A percentile compares a stretch with the other conserved stretches of the same genome.
phyloP scores from a whole-genome alignment of 2,797 vertebrate species.

The Ambastaia sidthimunki region DNA sequence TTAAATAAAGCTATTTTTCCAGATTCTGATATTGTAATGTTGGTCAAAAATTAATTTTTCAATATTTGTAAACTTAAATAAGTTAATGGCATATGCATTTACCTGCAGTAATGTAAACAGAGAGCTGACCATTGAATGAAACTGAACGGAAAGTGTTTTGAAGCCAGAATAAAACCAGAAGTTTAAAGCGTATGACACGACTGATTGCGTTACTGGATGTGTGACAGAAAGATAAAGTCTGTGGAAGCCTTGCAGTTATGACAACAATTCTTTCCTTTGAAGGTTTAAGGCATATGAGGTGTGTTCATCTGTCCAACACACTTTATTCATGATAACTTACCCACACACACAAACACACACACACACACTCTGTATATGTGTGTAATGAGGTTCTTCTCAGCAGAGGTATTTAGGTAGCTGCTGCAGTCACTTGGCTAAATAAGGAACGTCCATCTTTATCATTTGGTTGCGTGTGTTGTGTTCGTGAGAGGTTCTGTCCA shows the following conservation, averaged over 20 bases:
- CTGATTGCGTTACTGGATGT: conserved; percentile 18
- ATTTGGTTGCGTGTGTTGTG: conserved; percentile 35
- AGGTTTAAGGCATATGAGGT: conserved; percentile 63
- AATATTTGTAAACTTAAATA: not conserved
- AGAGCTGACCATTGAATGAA: not conserved
- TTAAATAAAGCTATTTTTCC: conserved; percentile 13
- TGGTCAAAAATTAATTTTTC: not conserved
- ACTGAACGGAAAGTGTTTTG: not conserved
- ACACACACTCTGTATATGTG: conserved; percentile 22
- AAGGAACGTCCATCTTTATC: conserved; percentile 1
- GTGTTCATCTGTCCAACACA: conserved; percentile 53
- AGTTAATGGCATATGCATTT: not conserved
- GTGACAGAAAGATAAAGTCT: conserved; percentile 10
- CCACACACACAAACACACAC: too few species aligned
- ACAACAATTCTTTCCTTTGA: conserved; percentile 46
- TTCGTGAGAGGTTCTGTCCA: conserved; percentile 16
- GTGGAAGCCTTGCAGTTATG: conserved; percentile 54
- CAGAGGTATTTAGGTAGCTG: conserved; percentile 52
- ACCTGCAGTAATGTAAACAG: not conserved
- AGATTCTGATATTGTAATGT: conserved; percentile 7
- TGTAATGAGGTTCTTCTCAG: conserved; percentile 44
- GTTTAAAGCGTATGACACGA: not conserved
- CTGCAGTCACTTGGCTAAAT: conserved; percentile 40
- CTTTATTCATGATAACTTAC: not conserved
- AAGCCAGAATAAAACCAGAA: conserved; percentile 20